These are phyloP conservation scores for Narcine bancroftii DNA, from an alignment of 2,113 vertebrate species.

Conservation along the genomic window DNA sequence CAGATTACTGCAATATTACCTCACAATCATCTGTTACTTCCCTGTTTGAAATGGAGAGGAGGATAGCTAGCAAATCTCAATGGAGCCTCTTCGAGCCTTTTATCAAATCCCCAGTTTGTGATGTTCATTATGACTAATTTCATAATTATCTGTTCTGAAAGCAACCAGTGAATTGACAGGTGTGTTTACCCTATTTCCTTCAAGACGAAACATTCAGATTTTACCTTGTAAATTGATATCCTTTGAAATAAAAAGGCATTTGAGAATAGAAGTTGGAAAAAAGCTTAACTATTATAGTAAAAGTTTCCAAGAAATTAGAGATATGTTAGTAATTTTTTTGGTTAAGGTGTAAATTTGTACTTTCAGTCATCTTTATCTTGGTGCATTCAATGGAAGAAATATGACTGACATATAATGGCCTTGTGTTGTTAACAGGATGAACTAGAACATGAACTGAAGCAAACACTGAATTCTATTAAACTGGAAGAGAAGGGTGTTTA, in stretches of 20 bases:
- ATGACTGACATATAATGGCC: background rate
- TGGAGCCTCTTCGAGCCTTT: too few species aligned
- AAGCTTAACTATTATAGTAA: background rate
- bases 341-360: background rate
- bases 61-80: too few species aligned
- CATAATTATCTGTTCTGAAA: background rate
- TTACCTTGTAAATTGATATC: background rate
- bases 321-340: too few species aligned
- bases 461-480: slow-evolving; percentile 90
- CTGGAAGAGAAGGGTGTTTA: slow-evolving; percentile 97
- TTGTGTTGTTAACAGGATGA: slow-evolving; percentile 67
- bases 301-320: background rate
- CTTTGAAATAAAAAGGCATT: background rate
- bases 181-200: background rate
- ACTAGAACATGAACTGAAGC: slow-evolving; percentile 84
- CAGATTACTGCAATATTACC: too few species aligned
- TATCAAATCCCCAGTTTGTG: background rate
- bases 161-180: background rate
- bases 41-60: too few species aligned
- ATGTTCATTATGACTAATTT: background rate
- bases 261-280: background rate
- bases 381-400: background rate
- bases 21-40: too few species aligned
- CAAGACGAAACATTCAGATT: background rate
- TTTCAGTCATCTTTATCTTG: background rate